Conservation (phyloP, 1,140 invertebrate genomes). For the Temnothorax curvispinosus region DNA sequence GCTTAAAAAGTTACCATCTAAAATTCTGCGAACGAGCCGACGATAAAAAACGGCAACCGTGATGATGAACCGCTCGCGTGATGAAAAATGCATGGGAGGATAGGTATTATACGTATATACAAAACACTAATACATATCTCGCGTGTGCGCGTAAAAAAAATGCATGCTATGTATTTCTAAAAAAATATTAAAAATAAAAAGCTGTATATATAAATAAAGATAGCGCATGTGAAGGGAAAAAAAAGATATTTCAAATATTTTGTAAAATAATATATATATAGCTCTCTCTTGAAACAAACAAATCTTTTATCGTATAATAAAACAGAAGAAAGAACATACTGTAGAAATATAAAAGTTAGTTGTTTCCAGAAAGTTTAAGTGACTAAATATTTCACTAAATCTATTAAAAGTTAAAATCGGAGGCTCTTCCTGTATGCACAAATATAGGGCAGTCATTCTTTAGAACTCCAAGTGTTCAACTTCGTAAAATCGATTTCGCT, state of each 20-base stretch:
- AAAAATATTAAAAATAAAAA: slow-evolving; percentile 13
- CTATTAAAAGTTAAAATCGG: slow-evolving; percentile 10
- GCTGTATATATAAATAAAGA: neutral
- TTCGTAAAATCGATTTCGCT: slow-evolving; percentile 18
- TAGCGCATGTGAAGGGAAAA: too few relatives aligned
- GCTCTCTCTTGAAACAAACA: neutral
- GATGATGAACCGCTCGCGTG: neutral
- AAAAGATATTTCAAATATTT: neutral
- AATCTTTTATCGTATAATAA: neutral
- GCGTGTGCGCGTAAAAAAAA: neutral
- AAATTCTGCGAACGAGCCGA: neutral
- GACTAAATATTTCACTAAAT: slow-evolving; percentile 6
- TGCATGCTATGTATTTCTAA: neutral
- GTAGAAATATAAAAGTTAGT: neutral
- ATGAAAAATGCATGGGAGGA: slow-evolving; percentile 12
- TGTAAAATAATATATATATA: neutral
- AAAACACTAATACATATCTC: neutral
- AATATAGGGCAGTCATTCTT: neutral
- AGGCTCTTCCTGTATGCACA: neutral
- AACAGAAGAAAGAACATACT: neutral
- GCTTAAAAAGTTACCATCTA: slow-evolving; percentile 40
- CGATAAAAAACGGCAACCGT: neutral
- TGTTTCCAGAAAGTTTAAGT: neutral
- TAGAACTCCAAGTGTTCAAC: slow-evolving; percentile 1
- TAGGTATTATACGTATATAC: neutral